Conservation (phyloP, 2,797 vertebrate genomes). For the Peromyscus attwateri region DNA sequence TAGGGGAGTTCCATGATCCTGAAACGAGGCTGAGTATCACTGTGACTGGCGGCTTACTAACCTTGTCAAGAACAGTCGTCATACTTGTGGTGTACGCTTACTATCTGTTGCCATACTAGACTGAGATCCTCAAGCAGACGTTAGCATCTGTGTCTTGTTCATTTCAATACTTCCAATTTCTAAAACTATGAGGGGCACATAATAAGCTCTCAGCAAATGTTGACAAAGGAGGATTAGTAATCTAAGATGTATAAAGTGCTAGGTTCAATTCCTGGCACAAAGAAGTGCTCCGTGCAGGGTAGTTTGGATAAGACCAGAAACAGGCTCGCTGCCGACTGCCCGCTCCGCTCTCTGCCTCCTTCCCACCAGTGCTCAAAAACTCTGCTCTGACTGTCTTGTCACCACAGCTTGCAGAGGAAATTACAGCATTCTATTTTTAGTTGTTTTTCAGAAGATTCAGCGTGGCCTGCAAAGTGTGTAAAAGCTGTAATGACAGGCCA, state of each 20-base stretch:
- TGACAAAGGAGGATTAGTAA: neutral
- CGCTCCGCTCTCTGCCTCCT: neutral
- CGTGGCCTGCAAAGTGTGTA: neutral
- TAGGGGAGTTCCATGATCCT: neutral
- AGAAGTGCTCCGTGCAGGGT: neutral
- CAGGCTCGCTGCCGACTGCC: accelerated
- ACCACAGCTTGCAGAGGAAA: neutral
- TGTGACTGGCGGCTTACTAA: neutral
- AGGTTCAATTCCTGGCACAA: neutral
- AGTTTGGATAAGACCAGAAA: neutral
- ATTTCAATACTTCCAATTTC: neutral
- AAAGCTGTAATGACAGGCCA: neutral
- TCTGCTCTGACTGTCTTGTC: neutral
- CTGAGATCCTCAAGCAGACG: neutral
- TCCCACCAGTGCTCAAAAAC: neutral
- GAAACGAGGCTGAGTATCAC: neutral
- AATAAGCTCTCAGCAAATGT: neutral
- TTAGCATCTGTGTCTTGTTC: neutral
- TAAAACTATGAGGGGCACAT: neutral
- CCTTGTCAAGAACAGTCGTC: neutral
- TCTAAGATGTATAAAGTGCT: neutral
- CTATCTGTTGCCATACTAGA: neutral
- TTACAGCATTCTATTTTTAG: conserved; percentile 31
- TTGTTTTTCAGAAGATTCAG: conserved; percentile 28
- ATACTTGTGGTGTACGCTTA: neutral